phyloP scores from a whole-genome alignment of 2,888 invertebrate species.

The Drosophila ustulata region DNA sequence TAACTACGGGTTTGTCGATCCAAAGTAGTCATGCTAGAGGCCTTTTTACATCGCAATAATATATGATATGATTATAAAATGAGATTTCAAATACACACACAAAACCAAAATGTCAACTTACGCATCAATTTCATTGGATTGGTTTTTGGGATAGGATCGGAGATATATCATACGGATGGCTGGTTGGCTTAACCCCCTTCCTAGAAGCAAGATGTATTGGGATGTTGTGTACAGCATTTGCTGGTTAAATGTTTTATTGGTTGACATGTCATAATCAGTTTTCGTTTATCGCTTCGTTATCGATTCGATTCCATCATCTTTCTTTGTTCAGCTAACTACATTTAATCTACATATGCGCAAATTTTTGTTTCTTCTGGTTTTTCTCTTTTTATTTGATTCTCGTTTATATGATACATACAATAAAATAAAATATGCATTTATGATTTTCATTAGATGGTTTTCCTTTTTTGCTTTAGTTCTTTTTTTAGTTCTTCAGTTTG shows the following conservation, averaged over 20 bases:
- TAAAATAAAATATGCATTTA: constrained; percentile 66
- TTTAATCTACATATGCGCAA: constrained; percentile 61
- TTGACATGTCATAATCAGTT: constrained; percentile 40
- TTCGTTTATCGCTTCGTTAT: constrained; percentile 34
- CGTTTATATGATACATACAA: constrained; percentile 61
- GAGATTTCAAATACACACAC: constrained; percentile 40
- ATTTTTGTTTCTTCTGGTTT: constrained; percentile 49
- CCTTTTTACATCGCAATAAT: constrained; percentile 59
- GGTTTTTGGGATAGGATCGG: not conserved
- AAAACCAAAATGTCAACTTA: constrained; percentile 8
- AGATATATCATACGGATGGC: not conserved
- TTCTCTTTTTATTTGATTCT: constrained; percentile 61
- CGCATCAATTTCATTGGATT: constrained; percentile 11
- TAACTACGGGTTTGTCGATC: constrained; percentile 22
- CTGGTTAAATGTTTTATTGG: constrained; percentile 45
- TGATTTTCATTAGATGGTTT: constrained; percentile 39
- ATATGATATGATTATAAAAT: constrained; percentile 23
- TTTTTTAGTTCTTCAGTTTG: constrained; percentile 20
- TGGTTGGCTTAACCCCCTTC: not conserved
- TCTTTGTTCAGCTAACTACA: constrained; percentile 59
- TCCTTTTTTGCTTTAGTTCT: constrained; percentile 26
- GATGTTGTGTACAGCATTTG: constrained; percentile 56
- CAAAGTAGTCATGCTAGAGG: constrained; percentile 53
- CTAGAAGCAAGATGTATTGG: constrained; percentile 34
- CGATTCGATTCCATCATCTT: constrained; percentile 17